Evolutionary conservation across 2,113 vertebrate genomes (phyloP).

Genomic region (Mesitornis unicolor): DNA sequence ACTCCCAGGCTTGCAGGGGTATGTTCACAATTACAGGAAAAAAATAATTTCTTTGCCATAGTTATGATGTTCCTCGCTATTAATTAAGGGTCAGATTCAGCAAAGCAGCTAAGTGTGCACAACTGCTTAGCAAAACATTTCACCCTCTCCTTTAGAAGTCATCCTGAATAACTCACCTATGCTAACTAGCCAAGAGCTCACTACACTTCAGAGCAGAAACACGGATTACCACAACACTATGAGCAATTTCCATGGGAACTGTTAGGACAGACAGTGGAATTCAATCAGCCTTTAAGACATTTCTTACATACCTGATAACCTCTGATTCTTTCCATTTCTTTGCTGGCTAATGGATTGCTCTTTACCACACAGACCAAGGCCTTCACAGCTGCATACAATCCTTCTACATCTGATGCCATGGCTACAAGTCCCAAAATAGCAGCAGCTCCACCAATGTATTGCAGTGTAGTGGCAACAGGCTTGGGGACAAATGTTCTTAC

Average conservation of each 20-base stretch:
- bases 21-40: neutral
- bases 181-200: neutral
- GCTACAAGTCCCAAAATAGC: constrained; percentile 96
- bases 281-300: neutral
- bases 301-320: constrained; percentile 90
- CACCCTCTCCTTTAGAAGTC: neutral
- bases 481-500: constrained; percentile 93
- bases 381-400: constrained; percentile 95
- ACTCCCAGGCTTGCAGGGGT: neutral
- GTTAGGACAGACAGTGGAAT: neutral
- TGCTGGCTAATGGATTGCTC: constrained; percentile 96
- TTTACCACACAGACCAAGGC: constrained; percentile 97
- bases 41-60: neutral
- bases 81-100: neutral
- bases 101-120: neutral
- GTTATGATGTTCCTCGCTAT: neutral
- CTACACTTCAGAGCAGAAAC: neutral
- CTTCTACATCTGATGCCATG: constrained; percentile 98
- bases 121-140: neutral
- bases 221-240: neutral
- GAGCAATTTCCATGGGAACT: neutral
- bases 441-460: constrained; percentile 94
- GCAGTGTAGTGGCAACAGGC: constrained; percentile 93
- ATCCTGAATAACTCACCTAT: neutral
- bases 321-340: constrained; percentile 98